Conservation (phyloP, 2,113 vertebrate genomes). For the Lasiurus borealis region DNA sequence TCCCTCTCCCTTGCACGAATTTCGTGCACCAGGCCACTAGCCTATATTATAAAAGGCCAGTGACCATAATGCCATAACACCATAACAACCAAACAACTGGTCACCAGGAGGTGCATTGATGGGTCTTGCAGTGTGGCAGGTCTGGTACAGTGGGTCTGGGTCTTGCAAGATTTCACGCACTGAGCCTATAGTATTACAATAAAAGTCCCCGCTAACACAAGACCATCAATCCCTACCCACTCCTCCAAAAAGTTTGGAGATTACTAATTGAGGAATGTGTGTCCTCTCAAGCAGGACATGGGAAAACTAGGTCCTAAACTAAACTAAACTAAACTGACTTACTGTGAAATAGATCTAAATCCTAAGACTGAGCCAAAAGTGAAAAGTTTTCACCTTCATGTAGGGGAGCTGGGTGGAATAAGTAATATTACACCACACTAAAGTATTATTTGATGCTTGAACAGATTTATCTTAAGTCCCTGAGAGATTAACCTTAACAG, state of each 20-base stretch:
- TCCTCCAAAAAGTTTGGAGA: constrained; percentile 33
- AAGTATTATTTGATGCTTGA: neutral
- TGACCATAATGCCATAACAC: no score
- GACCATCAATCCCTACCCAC: neutral
- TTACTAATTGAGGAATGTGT: constrained; percentile 5
- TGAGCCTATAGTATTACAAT: neutral
- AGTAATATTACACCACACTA: neutral
- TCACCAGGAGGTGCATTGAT: no score
- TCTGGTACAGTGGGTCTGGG: no score
- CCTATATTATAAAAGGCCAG: no score
- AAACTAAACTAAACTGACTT: constrained; percentile 29
- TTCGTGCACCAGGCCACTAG: no score
- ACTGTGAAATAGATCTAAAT: constrained; percentile 9
- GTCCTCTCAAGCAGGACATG: neutral
- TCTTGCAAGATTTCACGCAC: no score
- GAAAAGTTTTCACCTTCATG: neutral
- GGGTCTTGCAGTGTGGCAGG: no score
- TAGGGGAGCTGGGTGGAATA: neutral
- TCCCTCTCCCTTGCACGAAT: no score
- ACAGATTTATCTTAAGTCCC: constrained; percentile 30
- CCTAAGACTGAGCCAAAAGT: neutral
- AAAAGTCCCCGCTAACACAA: neutral
- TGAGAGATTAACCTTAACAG: neutral
- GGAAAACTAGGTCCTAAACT: neutral
- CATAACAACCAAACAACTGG: no score